Conservation (phyloP, 2,113 vertebrate species). For the Menura novaehollandiae region DNA sequence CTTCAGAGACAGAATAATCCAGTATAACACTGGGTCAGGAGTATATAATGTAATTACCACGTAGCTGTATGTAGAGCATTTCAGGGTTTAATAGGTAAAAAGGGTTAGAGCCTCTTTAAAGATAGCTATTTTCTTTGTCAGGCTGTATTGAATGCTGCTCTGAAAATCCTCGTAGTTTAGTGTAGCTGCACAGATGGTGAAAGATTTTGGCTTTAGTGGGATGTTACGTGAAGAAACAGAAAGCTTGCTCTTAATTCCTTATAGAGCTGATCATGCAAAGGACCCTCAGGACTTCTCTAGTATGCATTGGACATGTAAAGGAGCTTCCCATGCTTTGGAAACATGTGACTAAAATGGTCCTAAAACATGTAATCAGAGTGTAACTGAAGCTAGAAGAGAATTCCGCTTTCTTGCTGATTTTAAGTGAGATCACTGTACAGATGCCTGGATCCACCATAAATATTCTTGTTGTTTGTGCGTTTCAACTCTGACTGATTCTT, state of each 20-base stretch:
- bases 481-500: neutral
- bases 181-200: neutral
- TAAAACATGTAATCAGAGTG: neutral
- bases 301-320: neutral
- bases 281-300: neutral
- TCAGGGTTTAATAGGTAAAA: neutral
- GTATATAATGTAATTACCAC: neutral
- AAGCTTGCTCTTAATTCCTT: neutral
- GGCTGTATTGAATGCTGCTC: neutral
- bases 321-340: neutral
- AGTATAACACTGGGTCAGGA: neutral
- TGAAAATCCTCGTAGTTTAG: neutral
- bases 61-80: neutral
- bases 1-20: neutral
- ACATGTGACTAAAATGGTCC: neutral
- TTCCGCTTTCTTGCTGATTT: neutral
- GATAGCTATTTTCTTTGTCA: neutral
- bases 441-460: neutral
- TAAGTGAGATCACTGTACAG: neutral
- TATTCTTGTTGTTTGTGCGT: accelerated
- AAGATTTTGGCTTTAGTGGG: neutral
- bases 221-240: neutral
- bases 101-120: neutral
- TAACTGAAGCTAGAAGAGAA: neutral
- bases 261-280: neutral